Base-by-base conservation (phyloP, 2,113 vertebrate genomes). In the Microcebus jonahi region DNA sequence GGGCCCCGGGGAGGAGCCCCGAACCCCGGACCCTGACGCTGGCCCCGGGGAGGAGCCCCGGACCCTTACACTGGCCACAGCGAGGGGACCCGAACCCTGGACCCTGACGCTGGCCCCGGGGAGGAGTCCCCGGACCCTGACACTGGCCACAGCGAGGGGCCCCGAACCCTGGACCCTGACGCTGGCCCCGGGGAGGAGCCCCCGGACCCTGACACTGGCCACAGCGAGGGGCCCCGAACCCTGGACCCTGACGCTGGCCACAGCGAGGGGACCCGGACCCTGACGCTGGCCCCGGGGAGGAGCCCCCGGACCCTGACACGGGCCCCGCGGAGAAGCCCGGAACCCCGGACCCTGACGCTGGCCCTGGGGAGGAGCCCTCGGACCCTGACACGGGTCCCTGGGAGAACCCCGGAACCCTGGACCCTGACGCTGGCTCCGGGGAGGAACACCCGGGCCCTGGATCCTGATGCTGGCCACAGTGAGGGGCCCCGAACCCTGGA, bases 111-210 rank as follows among this genome's bases (percentile, higher is more conserved):
- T 50, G 13, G 12, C 48, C 48, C 11, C 12, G 0, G 48, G 8
- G 48, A 48, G 48, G 48, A 12, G 48, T 10, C 48, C 48, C 48
- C 10, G 67, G 17, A 20, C 3, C 0, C 3, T 39, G 23, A 50
- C 1, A 15, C 61, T 21, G 39, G 18, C 20, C 9, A 6, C 36
- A 3, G 29, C 10, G 88, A 29, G 90, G 36, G 1, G 8, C 25
- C 25, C 42, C n/a, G 11, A 6, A 36, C 15, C 27, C 61, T 2
- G 67, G 17, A 20, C 3, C 0, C 3, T 39, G 23, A 50, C 1
- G 14, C 61, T 21, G 55, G 18, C 20, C 9, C 6, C 36, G 1
- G 29, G 12, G 88, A 29, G 90, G 36, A 1, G 8, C 25, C 25
- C n/a, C 61, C 9, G 67, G 17, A 20, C 3, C 0, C 3, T 39